Conservation (phyloP, 2,888 invertebrate genomes). For the Anthophora plumipes region DNA sequence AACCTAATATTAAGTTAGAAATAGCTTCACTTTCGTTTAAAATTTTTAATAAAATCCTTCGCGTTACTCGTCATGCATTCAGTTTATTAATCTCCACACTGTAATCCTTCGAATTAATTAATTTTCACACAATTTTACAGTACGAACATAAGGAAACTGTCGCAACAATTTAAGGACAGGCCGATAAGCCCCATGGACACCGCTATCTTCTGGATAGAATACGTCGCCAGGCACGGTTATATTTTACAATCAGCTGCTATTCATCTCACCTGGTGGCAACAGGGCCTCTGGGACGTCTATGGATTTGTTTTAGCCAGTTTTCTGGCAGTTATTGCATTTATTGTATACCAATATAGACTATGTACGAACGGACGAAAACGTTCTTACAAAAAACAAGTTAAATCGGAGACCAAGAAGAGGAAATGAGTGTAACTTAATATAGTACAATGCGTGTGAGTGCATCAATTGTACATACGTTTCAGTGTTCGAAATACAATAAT, state of each 20-base stretch:
- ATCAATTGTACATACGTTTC: not conserved
- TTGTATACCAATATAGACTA: slow-evolving; percentile 1
- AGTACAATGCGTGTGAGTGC: not conserved
- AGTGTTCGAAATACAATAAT: not conserved
- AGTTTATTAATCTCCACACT: too few relatives aligned
- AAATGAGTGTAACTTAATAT: slow-evolving; percentile 37
- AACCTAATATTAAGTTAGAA: too few relatives aligned
- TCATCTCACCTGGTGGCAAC: slow-evolving; percentile 82
- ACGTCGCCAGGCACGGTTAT: slow-evolving; percentile 69
- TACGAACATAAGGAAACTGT: slow-evolving; percentile 60
- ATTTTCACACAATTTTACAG: slow-evolving; percentile 56
- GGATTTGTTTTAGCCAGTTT: slow-evolving; percentile 79
- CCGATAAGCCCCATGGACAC: slow-evolving; percentile 69
- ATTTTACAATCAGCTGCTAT: slow-evolving; percentile 74
- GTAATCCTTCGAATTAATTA: too few relatives aligned
- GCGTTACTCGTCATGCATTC: too few relatives aligned
- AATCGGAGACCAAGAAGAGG: slow-evolving; percentile 55
- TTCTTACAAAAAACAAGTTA: not conserved
- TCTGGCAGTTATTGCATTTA: not conserved
- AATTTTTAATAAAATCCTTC: too few relatives aligned
- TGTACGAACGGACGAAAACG: slow-evolving; percentile 1
- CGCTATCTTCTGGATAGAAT: slow-evolving; percentile 74
- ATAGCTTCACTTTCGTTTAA: too few relatives aligned
- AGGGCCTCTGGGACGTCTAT: slow-evolving; percentile 85
- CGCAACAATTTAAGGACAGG: slow-evolving; percentile 68